phyloP scores from a whole-genome alignment of 1,140 invertebrate genomes.

The Drosophila burlai region DNA sequence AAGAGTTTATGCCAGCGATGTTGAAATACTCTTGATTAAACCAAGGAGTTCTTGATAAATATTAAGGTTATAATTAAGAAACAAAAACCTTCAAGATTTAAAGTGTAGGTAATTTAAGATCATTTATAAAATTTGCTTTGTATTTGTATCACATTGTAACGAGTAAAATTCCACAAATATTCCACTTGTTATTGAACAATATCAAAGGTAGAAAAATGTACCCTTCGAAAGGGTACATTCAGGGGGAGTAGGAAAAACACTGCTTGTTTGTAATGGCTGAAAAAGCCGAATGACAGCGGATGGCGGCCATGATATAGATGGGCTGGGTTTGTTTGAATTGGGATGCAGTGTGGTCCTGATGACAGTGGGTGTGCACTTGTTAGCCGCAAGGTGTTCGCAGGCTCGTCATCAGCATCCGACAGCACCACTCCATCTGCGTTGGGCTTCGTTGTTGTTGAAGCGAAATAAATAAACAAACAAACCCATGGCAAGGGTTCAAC shows the following conservation, averaged over 20 bases:
- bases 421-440: slow-evolving; percentile 10
- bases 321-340: neutral
- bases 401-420: slow-evolving; percentile 29
- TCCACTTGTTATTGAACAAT: neutral
- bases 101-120: neutral
- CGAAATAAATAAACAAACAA: slow-evolving; percentile 72
- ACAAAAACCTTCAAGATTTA: no score
- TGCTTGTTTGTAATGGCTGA: slow-evolving; percentile 67
- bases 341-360: slow-evolving; percentile 3
- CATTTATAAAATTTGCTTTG: no score
- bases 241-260: slow-evolving; percentile 38
- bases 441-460: slow-evolving; percentile 42
- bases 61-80: neutral
- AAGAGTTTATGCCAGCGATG: neutral
- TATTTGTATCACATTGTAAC: no score
- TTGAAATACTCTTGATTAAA: neutral
- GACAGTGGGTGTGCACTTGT: slow-evolving; percentile 60
- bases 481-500: slow-evolving; percentile 57
- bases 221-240: slow-evolving; percentile 3
- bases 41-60: neutral
- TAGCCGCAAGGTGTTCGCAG: slow-evolving; percentile 68
- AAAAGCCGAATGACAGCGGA: slow-evolving; percentile 40
- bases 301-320: slow-evolving; percentile 23
- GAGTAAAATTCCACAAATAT: neutral
- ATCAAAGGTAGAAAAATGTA: neutral